phyloP scores from a whole-genome alignment of 1,140 invertebrate genomes.

The Ectropis grisescens region DNA sequence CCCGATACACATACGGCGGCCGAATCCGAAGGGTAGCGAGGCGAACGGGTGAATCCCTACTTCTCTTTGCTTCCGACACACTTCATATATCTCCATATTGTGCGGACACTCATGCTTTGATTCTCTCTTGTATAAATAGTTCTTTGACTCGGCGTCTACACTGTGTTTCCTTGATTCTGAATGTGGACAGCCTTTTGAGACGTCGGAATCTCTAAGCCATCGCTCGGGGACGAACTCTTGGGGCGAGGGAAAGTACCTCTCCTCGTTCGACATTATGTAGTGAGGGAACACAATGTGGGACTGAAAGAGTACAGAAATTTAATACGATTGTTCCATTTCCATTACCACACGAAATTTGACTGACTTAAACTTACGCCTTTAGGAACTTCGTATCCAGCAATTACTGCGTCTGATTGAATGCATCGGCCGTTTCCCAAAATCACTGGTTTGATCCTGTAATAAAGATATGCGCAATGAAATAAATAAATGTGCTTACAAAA shows the following conservation, averaged over 20 bases:
- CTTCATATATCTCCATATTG: constrained; percentile 8
- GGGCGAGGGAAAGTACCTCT: constrained; percentile 76
- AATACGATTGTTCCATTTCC: no score
- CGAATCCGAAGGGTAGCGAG: constrained; percentile 86
- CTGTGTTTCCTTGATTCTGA: no score
- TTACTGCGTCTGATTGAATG: constrained; percentile 81
- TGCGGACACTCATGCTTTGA: constrained; percentile 4
- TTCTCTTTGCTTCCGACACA: constrained; percentile 46
- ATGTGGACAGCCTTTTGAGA: no score
- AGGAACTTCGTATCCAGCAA: constrained; percentile 87
- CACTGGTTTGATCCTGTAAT: constrained; percentile 85
- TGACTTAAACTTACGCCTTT: constrained; percentile 92
- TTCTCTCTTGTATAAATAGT: no score
- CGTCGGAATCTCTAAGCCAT: constrained; percentile 73
- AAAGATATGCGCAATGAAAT: constrained; percentile 1
- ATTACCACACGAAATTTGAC: no score
- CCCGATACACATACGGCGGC: constrained; percentile 85
- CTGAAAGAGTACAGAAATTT: constrained; percentile 65
- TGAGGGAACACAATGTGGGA: constrained; percentile 86
- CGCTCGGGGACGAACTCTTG: constrained; percentile 81
- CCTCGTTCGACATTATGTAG: constrained; percentile 82
- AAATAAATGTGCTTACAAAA: no score
- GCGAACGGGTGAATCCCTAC: constrained; percentile 78
- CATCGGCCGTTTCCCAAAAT: constrained; percentile 89
- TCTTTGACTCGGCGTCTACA: no score